Evolutionary conservation across 2,888 invertebrate species (phyloP), one percentile per base, ranked within the genome.

Genomic region (Molanna angustata): DNA sequence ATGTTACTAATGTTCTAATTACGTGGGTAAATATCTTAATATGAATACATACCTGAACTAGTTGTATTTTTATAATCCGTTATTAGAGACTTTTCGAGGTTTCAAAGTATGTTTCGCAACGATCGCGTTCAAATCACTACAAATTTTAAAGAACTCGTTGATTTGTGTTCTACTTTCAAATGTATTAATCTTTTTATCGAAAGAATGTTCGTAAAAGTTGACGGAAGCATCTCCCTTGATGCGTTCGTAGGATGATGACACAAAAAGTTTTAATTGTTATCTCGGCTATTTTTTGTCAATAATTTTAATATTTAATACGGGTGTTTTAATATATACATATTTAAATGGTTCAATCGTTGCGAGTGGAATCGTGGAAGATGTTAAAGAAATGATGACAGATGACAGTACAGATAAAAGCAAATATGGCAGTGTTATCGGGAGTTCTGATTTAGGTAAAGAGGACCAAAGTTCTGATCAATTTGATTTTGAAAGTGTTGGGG

Each of bases 361-460:
- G 52, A 37, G 47, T 47, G 42, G 35, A 42, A 21, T 48, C 48
- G 14, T 42, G 48, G 48, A 45, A 49, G 54, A 50, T 49, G 54
- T 16, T 50, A 31, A 32, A 54, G 57, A 54, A 54, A 57, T 57
- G 57, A 57, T 57, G 57, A 54, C 54, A 51, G 54, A 57, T 57
- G 57, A 54, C 40, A 49, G 57, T 49, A 47, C 47, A 20, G 57
- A 57, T 49, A 31, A 47, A 41, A 57, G 53, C 40, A 57, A 50
- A 37, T 43, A 49, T 35, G 49, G 49, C 18, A 53, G 50, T 33
- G 39, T 43, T 17, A 40, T 48, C 40, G 49, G 35, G 41, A 42
- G 47, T 19, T 52, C 52, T 17, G 52, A 52, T 31, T 17, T 52
- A 31, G 52, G 52, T 11, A 50, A 50, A 35, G 53, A 41, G 21